Conservation (phyloP, 2,888 invertebrate genomes). For the Autographa pulchrina region DNA sequence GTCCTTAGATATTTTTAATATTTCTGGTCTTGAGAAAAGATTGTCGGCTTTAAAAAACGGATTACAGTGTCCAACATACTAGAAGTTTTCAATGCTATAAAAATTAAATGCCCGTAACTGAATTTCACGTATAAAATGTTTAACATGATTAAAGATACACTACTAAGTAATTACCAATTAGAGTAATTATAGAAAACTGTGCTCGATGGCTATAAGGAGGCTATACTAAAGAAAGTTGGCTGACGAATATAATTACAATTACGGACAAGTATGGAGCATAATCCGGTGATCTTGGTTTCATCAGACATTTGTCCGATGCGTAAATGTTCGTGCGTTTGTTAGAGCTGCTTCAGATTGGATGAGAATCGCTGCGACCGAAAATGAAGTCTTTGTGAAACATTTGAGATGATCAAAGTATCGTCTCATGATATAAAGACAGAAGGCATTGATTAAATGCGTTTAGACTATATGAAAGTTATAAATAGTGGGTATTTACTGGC, state of each 20-base stretch:
- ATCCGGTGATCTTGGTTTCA: conserved; percentile 58
- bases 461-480: too few species aligned
- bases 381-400: too few species aligned
- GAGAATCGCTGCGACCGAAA: conserved; percentile 27
- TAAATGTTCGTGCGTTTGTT: conserved; percentile 36
- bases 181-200: conserved; percentile 7
- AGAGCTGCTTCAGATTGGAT: conserved; percentile 39
- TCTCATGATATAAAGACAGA: too few species aligned
- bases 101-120: neutral
- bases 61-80: too few species aligned
- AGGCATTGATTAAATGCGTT: too few species aligned
- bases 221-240: conserved; percentile 44
- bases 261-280: conserved; percentile 41
- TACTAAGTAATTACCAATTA: conserved; percentile 20
- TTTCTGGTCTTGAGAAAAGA: too few species aligned
- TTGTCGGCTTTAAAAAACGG: too few species aligned
- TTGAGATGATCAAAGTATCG: too few species aligned
- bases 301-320: conserved; percentile 49
- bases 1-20: too few species aligned
- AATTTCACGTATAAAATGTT: neutral
- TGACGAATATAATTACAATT: conserved; percentile 48
- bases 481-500: too few species aligned
- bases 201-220: conserved; percentile 16
- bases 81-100: too few species aligned
- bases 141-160: neutral